A percentile compares a stretch with the other conserved stretches of the same genome.
These are phyloP conservation scores for Stomorhina lunata DNA, from an alignment of 2,888 invertebrate genomes.

Conservation along the genomic window DNA sequence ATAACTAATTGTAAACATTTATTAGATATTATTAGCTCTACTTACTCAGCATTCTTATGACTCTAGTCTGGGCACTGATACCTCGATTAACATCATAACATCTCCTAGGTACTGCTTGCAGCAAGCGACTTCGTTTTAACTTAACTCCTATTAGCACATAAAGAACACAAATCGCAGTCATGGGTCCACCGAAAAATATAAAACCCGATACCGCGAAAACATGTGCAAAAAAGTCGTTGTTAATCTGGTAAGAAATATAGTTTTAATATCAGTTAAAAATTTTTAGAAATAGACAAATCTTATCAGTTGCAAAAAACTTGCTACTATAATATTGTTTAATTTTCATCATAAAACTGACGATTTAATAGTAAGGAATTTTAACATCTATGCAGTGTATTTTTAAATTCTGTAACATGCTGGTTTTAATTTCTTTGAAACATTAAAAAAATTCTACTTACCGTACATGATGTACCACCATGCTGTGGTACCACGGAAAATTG, in stretches of 20 bases:
- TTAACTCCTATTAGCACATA: constrained; percentile 89
- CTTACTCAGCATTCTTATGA: constrained; percentile 91
- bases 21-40: constrained; percentile 65
- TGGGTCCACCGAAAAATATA: constrained; percentile 91
- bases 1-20: no score
- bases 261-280: constrained; percentile 6
- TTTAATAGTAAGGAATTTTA: no score
- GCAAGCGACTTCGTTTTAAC: constrained; percentile 83
- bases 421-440: no score
- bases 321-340: no score
- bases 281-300: neutral
- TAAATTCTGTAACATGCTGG: neutral
- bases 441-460: constrained; percentile 75
- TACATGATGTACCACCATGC: constrained; percentile 76
- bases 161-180: constrained; percentile 91
- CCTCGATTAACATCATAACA: constrained; percentile 80
- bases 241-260: constrained; percentile 72
- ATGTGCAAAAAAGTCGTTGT: constrained; percentile 82
- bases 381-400: neutral
- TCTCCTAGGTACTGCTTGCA: constrained; percentile 83
- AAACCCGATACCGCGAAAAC: constrained; percentile 90
- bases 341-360: no score
- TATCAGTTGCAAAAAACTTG: neutral
- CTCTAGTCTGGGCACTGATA: constrained; percentile 83
- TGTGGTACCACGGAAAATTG: constrained; percentile 78